Evolutionary conservation across 2,113 vertebrate species (phyloP), one percentile per base, ranked within the genome.

Genomic region (Callospermophilus lateralis): DNA sequence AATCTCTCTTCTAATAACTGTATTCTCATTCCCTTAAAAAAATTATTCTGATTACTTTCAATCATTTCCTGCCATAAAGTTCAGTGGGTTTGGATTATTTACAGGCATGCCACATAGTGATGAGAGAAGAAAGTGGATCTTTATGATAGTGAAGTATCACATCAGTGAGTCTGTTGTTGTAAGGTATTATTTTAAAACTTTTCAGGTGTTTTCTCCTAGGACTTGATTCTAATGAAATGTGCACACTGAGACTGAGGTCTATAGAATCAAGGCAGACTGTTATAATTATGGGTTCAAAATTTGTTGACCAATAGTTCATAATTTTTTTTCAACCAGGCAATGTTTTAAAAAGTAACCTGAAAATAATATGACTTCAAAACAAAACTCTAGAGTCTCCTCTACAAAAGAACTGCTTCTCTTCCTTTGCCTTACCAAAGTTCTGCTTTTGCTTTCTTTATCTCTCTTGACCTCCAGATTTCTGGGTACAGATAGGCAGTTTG

Each of bases 1-100:
- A 93, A 67, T 80, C 42, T 95, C 77, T 94, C 70, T 90, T 73
- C 37, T 90, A 87, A 93, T 94, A 93, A 88, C 8, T 68, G 34
- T 79, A 9, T 70, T 89, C 51, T 85, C 19, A 72, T 74, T 45
- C 11, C 26, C 37, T 81, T 37, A 63, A 80, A 93, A 92, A 84
- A 28, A 48, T 77, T 51, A 81, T 53, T 55, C 17, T 72, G 55
- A 79, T 95, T 79, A 42, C 17, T 90, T 94, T 84, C 67, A 73
- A 58, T 90, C n/a, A 91, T 77, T 89, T 92, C 53, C 28, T 53
- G 34, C n/a, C 58, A 32, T 20, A 26, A 87, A 78, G 32, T 30
- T 92, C 30, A 78, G 7, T 12, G 6, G 4, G 6, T 70, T 94
- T 92, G n/a, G 6, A 1, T 90, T 92, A 63, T 87, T 84, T 79